Percentiles rank a stretch among this genome's conserved stretches.
phyloP scores from a whole-genome alignment of 2,888 invertebrate genomes.

The Hypsopygia costalis region DNA sequence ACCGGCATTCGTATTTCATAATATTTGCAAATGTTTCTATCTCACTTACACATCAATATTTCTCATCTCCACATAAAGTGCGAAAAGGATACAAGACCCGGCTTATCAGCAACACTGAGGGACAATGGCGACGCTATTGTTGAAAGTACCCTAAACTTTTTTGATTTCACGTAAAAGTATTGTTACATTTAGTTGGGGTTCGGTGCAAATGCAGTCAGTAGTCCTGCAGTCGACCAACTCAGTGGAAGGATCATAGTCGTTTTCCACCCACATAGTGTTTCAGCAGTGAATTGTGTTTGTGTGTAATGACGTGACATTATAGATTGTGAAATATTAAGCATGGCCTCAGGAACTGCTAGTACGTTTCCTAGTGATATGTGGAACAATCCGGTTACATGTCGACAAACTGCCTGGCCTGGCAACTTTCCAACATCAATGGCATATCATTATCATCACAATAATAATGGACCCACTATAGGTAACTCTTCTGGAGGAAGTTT shows the following conservation, averaged over 20 bases:
- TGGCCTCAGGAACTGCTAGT: conserved; percentile 58
- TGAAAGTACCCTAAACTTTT: conserved; percentile 77
- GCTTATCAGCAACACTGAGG: conserved; percentile 69
- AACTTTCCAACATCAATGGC: conserved; percentile 44
- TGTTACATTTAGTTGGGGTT: too few species aligned
- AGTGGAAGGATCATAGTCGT: conserved; percentile 46
- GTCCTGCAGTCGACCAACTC: conserved; percentile 63
- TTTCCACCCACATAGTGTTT: conserved; percentile 60
- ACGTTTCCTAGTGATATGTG: conserved; percentile 69
- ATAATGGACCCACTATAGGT: conserved; percentile 33
- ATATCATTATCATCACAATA: conserved; percentile 46
- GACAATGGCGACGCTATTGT: conserved; percentile 77
- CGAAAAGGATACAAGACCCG: conserved; percentile 49
- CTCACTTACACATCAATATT: conserved; percentile 37
- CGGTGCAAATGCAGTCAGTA: too few species aligned
- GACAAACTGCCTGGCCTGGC: conserved; percentile 44
- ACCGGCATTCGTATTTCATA: conserved; percentile 73
- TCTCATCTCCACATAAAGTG: conserved; percentile 24
- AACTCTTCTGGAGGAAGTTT: too few species aligned
- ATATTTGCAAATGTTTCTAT: conserved; percentile 63
- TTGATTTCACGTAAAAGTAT: conserved; percentile 79
- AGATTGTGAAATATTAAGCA: conserved; percentile 33
- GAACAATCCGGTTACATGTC: conserved; percentile 36
- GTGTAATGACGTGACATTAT: conserved; percentile 26
- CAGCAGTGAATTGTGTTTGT: conserved; percentile 15